These are phyloP conservation scores for Diploptera punctata DNA, from an alignment of 2,888 invertebrate genomes.

Conservation along the genomic window DNA sequence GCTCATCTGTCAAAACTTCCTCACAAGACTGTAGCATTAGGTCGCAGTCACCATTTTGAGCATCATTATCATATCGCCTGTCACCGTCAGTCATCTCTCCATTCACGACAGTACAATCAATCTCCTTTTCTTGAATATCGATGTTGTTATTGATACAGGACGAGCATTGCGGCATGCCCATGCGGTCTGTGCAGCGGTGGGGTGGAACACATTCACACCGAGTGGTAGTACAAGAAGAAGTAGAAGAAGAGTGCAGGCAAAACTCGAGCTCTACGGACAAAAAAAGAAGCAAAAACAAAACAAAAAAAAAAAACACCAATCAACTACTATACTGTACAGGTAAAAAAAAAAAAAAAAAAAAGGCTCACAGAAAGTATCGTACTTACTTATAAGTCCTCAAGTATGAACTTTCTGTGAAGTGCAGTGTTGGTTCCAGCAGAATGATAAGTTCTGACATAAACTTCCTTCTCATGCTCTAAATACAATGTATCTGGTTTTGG, in stretches of 20 bases:
- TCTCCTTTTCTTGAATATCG: neutral
- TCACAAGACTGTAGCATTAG: conserved; percentile 33
- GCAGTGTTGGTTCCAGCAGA: no score
- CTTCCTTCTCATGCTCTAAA: no score
- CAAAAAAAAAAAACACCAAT: conserved; percentile 22
- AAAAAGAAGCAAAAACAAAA: conserved; percentile 34
- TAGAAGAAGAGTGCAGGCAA: conserved; percentile 41
- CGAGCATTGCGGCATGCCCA: conserved; percentile 36
- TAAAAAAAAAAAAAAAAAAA: no score
- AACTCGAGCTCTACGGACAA: conserved; percentile 42
- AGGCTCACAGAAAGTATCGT: neutral
- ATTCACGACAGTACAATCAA: neutral
- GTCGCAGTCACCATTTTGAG: conserved; percentile 25
- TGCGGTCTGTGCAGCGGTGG: conserved; percentile 29
- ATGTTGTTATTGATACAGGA: conserved; percentile 36
- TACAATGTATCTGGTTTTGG: no score
- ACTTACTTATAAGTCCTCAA: conserved; percentile 1
- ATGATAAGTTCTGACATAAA: no score
- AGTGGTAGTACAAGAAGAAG: conserved; percentile 34
- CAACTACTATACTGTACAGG: conserved; percentile 10
- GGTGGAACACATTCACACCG: conserved; percentile 32
- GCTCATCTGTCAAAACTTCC: conserved; percentile 31
- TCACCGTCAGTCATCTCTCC: neutral
- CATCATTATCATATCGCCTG: neutral
- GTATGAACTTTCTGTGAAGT: conserved; percentile 13